A percentile compares a stretch with the other conserved stretches of the same genome.
These are phyloP conservation scores for Mobula hypostoma DNA, from an alignment of 2,113 vertebrate species.

Conservation along the genomic window DNA sequence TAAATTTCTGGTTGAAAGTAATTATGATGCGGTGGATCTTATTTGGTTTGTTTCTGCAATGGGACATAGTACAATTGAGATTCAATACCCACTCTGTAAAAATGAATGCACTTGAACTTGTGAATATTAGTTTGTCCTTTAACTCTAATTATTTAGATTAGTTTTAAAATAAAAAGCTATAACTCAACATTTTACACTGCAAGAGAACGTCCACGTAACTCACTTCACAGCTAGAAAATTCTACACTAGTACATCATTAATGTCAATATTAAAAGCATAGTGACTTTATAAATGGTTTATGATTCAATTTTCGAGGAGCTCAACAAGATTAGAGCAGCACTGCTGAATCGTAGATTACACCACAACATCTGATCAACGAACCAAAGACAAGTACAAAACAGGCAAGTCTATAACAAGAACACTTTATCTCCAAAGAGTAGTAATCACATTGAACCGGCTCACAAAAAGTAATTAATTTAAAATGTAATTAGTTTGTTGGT, in stretches of 20 bases:
- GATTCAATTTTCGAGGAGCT: not conserved
- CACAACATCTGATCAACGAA: not conserved
- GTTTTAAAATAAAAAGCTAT: not conserved
- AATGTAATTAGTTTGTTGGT: not conserved
- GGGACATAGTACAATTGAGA: not conserved
- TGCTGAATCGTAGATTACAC: not conserved
- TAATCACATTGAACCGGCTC: not conserved
- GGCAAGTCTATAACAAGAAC: not conserved
- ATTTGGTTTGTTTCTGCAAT: not conserved
- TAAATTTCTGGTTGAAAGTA: not conserved
- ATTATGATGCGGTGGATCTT: not conserved
- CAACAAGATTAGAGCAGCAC: not conserved
- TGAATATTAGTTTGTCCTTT: not conserved
- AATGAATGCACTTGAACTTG: not conserved
- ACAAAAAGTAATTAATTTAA: conserved; percentile 26
- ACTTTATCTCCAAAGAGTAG: not conserved
- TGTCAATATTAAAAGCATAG: not conserved
- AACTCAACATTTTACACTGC: not conserved
- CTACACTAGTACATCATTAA: not conserved
- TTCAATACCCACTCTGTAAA: not conserved
- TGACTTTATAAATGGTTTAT: not conserved
- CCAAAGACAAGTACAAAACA: not conserved
- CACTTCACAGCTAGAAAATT: not conserved
- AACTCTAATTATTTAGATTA: not conserved
- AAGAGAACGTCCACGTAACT: not conserved